Base-by-base conservation (phyloP, 2,888 invertebrate genomes). In the Callimorpha dominula region DNA sequence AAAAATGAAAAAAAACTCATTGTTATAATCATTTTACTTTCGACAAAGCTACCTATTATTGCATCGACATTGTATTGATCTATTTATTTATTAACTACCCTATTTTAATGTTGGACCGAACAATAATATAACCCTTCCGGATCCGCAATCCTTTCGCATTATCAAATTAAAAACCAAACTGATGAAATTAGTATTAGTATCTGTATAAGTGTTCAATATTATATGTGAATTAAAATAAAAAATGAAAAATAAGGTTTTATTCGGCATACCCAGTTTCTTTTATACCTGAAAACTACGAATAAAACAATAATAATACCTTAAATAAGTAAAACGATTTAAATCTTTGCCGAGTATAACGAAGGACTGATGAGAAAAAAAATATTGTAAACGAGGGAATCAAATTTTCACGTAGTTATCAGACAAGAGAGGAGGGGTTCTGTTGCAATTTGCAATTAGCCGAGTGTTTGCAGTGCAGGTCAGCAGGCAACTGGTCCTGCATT, bases 401-500 rank as follows among this genome's bases (percentile, higher is more conserved):
- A 78, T 79, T 80, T 78, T 77, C 70, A 83, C 72, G 46, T 75
- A 74, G 79, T 75, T 78, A 79, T 79, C 77, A 78, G 77, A 71
- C 73, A 69, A 70, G 80, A 71, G 62, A 62, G 31, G 43, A 71
- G 63, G 79, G 82, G 81, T 80, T 79, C 81, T 81, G 85, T 88
- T 81, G 85, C 87, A 88, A 88, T 87, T 88, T 81, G 85, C 87
- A 88, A 88, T 87, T 86, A 87, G 84, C 76, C 68, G 72, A 65
- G 64, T 86, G 84, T 87, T 87, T 86, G 82, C 86, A 73, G 49
- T 73, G 52, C 76, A 75, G 81, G 79, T 83, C 78, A 84, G 73
- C 69, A 69, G 75, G 76, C 68, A 73, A 75, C 75, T 78, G 78
- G 72, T 78, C 73, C 65, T 74, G 77, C 71, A 82, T 79, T 78